Conservation (phyloP, 2,888 invertebrate species). For the Polyommatus icarus region DNA sequence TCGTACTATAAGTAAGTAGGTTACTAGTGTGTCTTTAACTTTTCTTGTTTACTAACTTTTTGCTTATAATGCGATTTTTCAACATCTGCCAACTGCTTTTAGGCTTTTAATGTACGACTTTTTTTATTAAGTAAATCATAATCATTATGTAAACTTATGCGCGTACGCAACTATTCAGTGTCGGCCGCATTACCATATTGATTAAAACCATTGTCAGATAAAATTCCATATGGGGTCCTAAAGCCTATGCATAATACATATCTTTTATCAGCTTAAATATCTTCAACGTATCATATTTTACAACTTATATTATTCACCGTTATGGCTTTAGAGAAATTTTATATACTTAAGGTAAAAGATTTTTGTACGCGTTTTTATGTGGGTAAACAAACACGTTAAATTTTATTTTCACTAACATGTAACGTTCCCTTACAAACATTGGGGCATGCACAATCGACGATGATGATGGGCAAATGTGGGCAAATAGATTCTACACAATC, state of each 20-base stretch:
- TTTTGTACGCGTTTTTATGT: background rate
- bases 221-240: background rate
- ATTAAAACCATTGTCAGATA: background rate
- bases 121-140: background rate
- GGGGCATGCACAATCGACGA: no score
- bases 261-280: background rate
- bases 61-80: no score
- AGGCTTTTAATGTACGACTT: no score
- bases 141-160: background rate
- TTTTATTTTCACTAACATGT: background rate
- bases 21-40: no score
- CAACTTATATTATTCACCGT: background rate
- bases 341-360: background rate
- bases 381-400: background rate
- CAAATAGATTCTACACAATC: no score
- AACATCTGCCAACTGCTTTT: no score
- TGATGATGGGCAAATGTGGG: no score
- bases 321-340: background rate
- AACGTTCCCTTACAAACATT: no score
- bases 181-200: background rate
- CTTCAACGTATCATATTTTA: slow-evolving; percentile 10
- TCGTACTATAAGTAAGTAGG: no score
- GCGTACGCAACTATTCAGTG: background rate
- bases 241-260: background rate
- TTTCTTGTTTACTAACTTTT: no score